A percentile compares a stretch with the other conserved stretches of the same genome.
phyloP scores from a whole-genome alignment of 2,888 invertebrate genomes.

The Sussaba pulchella region DNA sequence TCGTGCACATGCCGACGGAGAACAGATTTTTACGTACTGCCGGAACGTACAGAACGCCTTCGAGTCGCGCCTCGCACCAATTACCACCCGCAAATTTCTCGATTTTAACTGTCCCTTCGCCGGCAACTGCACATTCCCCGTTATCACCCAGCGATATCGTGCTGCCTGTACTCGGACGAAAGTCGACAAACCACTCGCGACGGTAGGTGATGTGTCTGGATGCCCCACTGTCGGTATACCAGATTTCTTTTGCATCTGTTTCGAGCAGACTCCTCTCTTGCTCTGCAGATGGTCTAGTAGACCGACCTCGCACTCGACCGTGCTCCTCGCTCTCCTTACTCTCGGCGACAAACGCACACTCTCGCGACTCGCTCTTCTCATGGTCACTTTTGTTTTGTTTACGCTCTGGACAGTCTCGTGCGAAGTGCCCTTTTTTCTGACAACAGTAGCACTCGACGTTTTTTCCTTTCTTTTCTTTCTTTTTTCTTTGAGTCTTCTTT shows the following conservation, averaged over 20 bases:
- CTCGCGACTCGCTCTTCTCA: too few species aligned
- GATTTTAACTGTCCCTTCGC: constrained; percentile 64
- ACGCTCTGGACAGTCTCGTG: constrained; percentile 45
- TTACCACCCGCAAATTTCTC: constrained; percentile 58
- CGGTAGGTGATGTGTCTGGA: constrained; percentile 63
- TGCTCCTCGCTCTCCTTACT: not conserved
- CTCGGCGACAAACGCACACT: constrained; percentile 25
- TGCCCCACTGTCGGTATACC: constrained; percentile 70
- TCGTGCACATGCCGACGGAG: not conserved
- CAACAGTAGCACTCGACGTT: constrained; percentile 66
- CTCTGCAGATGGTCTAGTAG: constrained; percentile 9
- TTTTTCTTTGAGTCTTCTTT: constrained; percentile 2
- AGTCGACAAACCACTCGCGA: constrained; percentile 68
- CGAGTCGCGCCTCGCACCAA: constrained; percentile 62
- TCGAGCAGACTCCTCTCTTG: constrained; percentile 6
- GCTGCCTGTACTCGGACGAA: constrained; percentile 25
- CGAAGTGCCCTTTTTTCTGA: constrained; percentile 59
- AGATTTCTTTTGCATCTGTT: constrained; percentile 56
- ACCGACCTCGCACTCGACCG: not conserved
- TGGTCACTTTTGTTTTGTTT: constrained; percentile 31
- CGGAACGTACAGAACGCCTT: constrained; percentile 72
- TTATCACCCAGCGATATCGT: constrained; percentile 66
- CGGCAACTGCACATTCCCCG: constrained; percentile 55
- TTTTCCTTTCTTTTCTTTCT: constrained; percentile 25
- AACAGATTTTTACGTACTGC: constrained; percentile 70